Base-by-base conservation (phyloP, 1,140 invertebrate genomes). In the Phymastichus coffea region DNA sequence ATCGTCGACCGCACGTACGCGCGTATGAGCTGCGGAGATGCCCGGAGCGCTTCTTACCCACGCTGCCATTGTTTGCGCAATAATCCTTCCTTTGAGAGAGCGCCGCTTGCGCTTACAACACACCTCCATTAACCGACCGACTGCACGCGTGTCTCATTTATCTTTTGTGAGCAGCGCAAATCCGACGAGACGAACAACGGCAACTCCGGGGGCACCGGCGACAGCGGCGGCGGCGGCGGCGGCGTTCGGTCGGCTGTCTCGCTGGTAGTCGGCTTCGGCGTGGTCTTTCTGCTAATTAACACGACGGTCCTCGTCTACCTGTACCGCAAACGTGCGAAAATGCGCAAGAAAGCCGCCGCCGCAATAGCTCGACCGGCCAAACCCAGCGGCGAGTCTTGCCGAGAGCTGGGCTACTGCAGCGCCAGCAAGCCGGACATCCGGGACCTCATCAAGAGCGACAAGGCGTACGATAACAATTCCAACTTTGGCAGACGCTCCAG, bases 221-320 rank as follows among this genome's bases (percentile, higher is more conserved):
- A 67, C 59, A 15, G 47, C 37, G 14, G 52, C 51, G 35, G 30
- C 19, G n/a, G 20, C 53, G 35, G 64, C 46, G 9, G 35, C 1
- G 35, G 25, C 28, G n/a, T 57, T 62, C 79, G 70, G 25, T 81
- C 76, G 4, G 85, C 86, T 2, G 77, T 91, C 41, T 86, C 85
- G 48, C 80, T 94, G 41, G 84, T 93, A 40, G 87, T 94, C 12
- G 86, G 88, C 0, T 83, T 95, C 20, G 90, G 88, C 15, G 81
- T 91, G 33, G 77, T 89, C 20, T 91, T 97, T 69, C 78, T 97
- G 1, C 76, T 92, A n/a, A 78, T 94, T 12, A 97, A 96, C 74
- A 73, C 94, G 2, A 84, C 87, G 26, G 84, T 88, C 8, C 91
- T 91, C 66, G 80, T 85, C 4, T 85, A 86, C 37, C 80, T 94